Evolutionary conservation across 2,888 invertebrate genomes (phyloP), one percentile per base, ranked within the genome.

Genomic region (Ecliptopera silaceata): DNA sequence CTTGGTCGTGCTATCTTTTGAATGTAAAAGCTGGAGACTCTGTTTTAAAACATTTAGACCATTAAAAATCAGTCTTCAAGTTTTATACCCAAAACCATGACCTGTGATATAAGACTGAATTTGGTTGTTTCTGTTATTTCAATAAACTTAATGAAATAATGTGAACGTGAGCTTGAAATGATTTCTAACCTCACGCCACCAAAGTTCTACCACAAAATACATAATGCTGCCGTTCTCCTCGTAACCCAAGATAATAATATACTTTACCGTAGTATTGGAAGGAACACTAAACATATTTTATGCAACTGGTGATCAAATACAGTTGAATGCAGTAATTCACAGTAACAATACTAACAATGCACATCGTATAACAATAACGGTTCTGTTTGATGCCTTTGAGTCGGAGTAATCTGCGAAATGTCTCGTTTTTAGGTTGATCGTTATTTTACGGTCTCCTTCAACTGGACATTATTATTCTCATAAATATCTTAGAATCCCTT

Each of bases 391-490:
- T 67, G 69, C 64, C 54, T 68, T 56, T 68, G 59, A 61, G 63
- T 52, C 65, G 56, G 59, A 56, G 43, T 56, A 50, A 56, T 64
- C 63, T 70, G 70, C 65, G 42, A 66, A 71, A 68, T 61, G 63
- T 71, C 68, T 68, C 60, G 59, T 68, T 72, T 68, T 70, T 63
- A 69, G 65, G 68, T 74, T 70, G 64, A 74, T 68, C 62, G 66
- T 65, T 69, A 64, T 67, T 70, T 70, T 69, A 68, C 58, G 54
- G 65, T 64, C 59, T 48, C 56, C 41, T 43, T 58, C 18, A 20
- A 38, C 41, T 18, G 13, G 29, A 6, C 41, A 48, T 54, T 13
- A 54, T 49, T 42, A 59, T 54, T 39, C 38, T 20, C 42, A 43
- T 50, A 54, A 39, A 41, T 39, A 48, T 31, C 29, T 39, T 12